phyloP scores from a whole-genome alignment of 2,797 vertebrate genomes.

The Basileuterus tristriatus region DNA sequence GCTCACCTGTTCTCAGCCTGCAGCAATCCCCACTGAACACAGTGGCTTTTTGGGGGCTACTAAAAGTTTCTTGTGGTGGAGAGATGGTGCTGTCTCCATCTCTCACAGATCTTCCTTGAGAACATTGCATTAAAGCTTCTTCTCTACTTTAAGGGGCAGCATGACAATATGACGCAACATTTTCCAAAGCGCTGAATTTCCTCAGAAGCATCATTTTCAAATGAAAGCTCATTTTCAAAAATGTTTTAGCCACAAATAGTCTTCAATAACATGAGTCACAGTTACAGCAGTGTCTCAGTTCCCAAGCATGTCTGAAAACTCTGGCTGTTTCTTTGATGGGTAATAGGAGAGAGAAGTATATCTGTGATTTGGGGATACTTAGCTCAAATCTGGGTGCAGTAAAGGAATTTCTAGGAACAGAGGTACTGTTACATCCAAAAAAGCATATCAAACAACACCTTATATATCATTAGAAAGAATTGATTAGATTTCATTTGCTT shows the following conservation, averaged over 20 bases:
- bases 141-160: not conserved
- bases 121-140: not conserved
- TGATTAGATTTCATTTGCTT: not conserved
- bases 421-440: not conserved
- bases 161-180: rapidly evolving
- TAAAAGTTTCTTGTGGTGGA: not conserved
- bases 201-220: not conserved
- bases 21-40: not conserved
- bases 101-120: not conserved
- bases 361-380: not conserved
- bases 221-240: not conserved
- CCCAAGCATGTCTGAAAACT: not conserved
- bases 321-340: not conserved
- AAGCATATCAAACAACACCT: not conserved
- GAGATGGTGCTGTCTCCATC: not conserved
- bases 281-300: not conserved
- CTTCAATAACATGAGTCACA: not conserved
- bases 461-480: not conserved
- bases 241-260: not conserved
- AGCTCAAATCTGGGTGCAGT: not conserved
- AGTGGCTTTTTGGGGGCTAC: not conserved
- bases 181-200: not conserved
- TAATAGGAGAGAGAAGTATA: not conserved
- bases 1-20: not conserved
- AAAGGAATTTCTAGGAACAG: not conserved